Evolutionary conservation across 1,140 invertebrate genomes (phyloP).

Genomic region (Arion vulgaris): DNA sequence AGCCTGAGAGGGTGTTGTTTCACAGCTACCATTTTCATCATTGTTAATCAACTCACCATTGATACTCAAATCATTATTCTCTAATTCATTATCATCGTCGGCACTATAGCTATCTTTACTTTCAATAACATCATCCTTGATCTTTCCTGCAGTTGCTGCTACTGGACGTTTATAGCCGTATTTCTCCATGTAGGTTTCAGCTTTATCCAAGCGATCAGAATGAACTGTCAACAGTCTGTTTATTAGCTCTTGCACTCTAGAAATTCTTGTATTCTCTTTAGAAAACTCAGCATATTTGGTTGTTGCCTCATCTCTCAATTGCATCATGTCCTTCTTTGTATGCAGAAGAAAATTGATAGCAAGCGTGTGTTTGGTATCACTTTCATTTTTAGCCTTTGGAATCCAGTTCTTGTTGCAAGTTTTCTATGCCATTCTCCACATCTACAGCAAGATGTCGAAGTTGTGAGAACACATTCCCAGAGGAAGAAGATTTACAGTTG

Average conservation of each 20-base stretch:
- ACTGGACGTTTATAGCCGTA: neutral
- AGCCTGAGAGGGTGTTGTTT: neutral
- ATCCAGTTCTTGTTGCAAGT: neutral
- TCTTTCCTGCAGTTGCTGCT: neutral
- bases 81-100: neutral
- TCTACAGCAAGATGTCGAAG: slow-evolving; percentile 6
- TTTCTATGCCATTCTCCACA: neutral
- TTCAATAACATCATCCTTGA: neutral
- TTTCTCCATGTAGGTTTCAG: neutral
- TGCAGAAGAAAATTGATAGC: neutral
- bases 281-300: neutral
- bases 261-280: neutral
- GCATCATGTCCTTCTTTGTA: neutral
- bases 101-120: neutral
- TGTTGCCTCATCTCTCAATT: neutral
- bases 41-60: neutral
- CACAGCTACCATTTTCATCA: neutral
- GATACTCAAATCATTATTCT: neutral
- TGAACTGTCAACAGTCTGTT: neutral
- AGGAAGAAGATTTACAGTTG: neutral
- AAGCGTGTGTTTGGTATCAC: neutral
- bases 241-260: neutral
- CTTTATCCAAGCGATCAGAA: neutral
- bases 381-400: neutral
- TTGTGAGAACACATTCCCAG: neutral